Conservation (phyloP, 2,113 vertebrate species). For the Polypterus bichir region DNA sequence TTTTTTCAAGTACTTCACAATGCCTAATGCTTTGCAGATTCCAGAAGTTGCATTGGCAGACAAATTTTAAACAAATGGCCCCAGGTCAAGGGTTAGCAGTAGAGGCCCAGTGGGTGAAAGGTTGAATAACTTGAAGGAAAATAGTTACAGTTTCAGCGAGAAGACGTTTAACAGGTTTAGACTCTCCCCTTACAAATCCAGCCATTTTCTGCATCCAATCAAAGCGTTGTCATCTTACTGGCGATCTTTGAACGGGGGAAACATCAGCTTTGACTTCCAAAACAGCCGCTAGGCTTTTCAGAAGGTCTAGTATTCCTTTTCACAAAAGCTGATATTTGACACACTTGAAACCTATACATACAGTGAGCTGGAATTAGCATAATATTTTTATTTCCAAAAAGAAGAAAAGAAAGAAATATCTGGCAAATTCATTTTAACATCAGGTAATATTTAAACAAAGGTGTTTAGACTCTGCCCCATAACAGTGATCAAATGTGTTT, state of each 20-base stretch:
- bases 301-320: no score
- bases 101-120: slow-evolving; percentile 61
- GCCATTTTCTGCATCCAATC: slow-evolving; percentile 15
- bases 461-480: no score
- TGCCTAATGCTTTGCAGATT: slow-evolving; percentile 62
- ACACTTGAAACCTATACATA: no score
- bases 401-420: no score
- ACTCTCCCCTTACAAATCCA: slow-evolving; percentile 16
- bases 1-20: not conserved
- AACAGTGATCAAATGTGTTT: no score
- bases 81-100: slow-evolving; percentile 57
- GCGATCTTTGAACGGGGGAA: slow-evolving; percentile 1
- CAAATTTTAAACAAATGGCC: slow-evolving; percentile 57
- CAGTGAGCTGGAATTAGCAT: no score
- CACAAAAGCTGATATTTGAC: no score
- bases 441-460: no score
- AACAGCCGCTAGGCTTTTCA: no score
- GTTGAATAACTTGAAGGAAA: slow-evolving; percentile 69
- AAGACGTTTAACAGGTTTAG: slow-evolving; percentile 47
- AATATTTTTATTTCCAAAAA: no score
- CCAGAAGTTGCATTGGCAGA: slow-evolving; percentile 49
- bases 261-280: no score
- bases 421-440: no score
- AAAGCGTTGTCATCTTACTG: not conserved
- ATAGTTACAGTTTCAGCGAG: slow-evolving; percentile 45